Conservation (phyloP, 1,140 invertebrate genomes). For the Drosophila insularis region DNA sequence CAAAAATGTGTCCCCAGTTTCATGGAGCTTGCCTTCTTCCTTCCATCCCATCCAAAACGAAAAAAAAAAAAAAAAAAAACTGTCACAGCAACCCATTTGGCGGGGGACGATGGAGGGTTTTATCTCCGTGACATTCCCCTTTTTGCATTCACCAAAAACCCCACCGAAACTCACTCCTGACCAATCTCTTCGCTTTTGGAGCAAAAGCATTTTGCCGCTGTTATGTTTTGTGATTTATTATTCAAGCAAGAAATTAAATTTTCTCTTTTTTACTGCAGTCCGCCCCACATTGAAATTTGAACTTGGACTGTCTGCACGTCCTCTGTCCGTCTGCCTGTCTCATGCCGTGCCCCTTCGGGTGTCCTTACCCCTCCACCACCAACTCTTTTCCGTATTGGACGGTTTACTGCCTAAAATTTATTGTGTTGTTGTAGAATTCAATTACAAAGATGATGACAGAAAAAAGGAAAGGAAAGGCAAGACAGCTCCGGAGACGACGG, state of each 20-base stretch:
- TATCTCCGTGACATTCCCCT: conserved; percentile 32
- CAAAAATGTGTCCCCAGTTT: background rate
- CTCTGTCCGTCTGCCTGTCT: conserved; percentile 39
- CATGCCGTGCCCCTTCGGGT: background rate
- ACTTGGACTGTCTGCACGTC: conserved; percentile 38
- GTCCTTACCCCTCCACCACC: background rate
- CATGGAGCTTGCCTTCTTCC: background rate
- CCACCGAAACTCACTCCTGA: background rate
- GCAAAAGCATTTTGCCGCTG: conserved; percentile 36
- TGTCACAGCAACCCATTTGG: conserved; percentile 17
- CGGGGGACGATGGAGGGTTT: conserved; percentile 25
- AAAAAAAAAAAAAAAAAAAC: too few species aligned
- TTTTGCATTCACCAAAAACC: background rate
- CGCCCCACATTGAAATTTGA: background rate
- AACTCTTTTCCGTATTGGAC: background rate
- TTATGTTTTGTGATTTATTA: conserved; percentile 81
- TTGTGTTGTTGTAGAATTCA: conserved; percentile 75
- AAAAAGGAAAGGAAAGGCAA: background rate
- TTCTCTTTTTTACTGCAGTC: conserved; percentile 68
- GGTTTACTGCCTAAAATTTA: conserved; percentile 74
- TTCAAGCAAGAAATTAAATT: conserved; percentile 81
- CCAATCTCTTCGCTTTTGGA: background rate
- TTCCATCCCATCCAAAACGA: background rate
- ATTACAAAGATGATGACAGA: conserved; percentile 36
- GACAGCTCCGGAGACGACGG: background rate